Conservation (phyloP, 2,113 vertebrate genomes). For the Jacana jacana region DNA sequence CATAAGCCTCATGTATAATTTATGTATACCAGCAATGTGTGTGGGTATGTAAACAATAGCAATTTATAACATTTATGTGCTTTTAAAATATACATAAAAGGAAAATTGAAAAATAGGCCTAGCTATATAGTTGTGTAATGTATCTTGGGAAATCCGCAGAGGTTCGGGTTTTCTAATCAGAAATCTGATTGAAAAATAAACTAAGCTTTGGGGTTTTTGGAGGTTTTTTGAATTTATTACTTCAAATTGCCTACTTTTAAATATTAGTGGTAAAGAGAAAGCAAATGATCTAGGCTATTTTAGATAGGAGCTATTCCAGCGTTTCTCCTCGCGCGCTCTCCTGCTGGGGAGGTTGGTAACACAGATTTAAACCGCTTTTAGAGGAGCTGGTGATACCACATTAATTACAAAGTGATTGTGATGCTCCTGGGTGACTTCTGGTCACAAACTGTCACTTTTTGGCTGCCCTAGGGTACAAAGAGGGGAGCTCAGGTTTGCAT, state of each 20-base stretch:
- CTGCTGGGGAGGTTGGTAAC: not conserved
- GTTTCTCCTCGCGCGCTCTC: not conserved
- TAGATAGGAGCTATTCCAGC: not conserved
- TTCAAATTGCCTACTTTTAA: not conserved
- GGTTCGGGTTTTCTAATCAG: not conserved
- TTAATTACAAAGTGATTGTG: not conserved
- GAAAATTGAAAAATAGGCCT: not conserved
- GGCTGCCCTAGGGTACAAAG: not conserved
- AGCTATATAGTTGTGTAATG: not conserved
- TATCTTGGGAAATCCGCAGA: not conserved
- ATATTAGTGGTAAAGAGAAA: not conserved
- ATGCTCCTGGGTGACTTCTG: not conserved
- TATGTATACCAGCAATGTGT: not conserved
- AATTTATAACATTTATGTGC: not conserved
- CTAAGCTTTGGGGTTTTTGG: not conserved
- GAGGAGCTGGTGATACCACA: not conserved
- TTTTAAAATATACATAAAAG: conserved; percentile 1
- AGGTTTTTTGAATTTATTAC: not conserved
- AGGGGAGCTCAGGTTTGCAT: not conserved
- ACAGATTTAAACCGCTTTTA: not conserved
- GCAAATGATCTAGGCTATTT: not conserved
- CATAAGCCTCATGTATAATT: not conserved
- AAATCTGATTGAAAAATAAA: not conserved
- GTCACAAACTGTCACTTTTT: not conserved
- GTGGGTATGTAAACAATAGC: not conserved